Evolutionary conservation across 2,797 vertebrate genomes (phyloP).

Genomic region (Onychomys arenicola): DNA sequence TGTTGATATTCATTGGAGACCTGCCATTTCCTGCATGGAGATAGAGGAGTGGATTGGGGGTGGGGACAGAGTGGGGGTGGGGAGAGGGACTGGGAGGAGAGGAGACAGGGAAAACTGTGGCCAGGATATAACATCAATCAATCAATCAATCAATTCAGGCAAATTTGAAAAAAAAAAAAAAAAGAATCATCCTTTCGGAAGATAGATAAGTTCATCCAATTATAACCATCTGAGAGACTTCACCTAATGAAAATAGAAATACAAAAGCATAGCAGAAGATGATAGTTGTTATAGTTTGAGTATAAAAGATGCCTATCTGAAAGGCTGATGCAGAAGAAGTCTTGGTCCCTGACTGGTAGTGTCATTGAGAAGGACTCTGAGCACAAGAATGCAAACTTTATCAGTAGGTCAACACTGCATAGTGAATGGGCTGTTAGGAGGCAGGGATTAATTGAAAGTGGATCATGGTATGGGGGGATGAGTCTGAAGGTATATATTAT

Average conservation of each 20-base stretch:
- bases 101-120: not conserved
- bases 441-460: not conserved
- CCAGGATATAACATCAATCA: not conserved
- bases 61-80: not conserved
- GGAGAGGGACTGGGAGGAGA: not conserved
- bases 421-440: not conserved
- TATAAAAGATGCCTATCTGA: not conserved
- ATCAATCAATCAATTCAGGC: too few relatives aligned
- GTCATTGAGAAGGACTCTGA: not conserved
- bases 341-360: not conserved
- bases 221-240: not conserved
- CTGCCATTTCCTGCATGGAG: not conserved
- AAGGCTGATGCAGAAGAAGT: not conserved
- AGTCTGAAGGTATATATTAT: not conserved
- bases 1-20: not conserved
- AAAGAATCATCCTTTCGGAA: not conserved
- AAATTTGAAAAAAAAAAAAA: not conserved
- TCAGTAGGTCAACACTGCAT: not conserved
- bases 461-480: not conserved
- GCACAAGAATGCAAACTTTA: not conserved
- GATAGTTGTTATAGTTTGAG: not conserved
- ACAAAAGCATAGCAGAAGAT: not conserved
- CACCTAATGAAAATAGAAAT: not conserved
- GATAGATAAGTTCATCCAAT: not conserved
- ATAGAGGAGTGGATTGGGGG: not conserved